phyloP scores from a whole-genome alignment of 1,140 invertebrate genomes.

The Proales similis region DNA sequence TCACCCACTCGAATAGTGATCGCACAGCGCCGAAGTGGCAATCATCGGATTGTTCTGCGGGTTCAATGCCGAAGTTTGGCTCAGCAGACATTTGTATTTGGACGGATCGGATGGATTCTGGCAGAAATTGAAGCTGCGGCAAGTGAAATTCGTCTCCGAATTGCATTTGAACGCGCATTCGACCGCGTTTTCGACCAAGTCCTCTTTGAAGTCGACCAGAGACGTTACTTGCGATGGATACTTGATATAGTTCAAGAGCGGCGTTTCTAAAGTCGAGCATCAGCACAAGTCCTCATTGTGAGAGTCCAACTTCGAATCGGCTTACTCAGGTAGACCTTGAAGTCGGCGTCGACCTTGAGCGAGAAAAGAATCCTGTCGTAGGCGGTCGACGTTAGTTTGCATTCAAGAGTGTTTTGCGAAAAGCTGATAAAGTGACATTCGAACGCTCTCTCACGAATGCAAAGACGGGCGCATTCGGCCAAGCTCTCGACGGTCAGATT shows the following conservation, averaged over 20 bases:
- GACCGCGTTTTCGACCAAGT: background rate
- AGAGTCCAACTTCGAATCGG: too few species aligned
- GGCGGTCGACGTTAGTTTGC: slow-evolving; percentile 15
- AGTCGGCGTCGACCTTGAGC: too few species aligned
- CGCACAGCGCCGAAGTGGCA: slow-evolving; percentile 11
- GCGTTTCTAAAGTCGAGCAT: slow-evolving; percentile 11
- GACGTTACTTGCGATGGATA: slow-evolving; percentile 36
- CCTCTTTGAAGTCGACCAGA: slow-evolving; percentile 7
- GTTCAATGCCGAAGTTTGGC: slow-evolving; percentile 12
- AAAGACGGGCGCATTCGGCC: slow-evolving; percentile 16
- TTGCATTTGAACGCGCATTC: slow-evolving; percentile 24
- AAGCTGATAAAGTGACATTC: slow-evolving; percentile 27
- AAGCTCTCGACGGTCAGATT: too few species aligned
- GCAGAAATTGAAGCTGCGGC: slow-evolving; percentile 30
- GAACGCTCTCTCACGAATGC: slow-evolving; percentile 8
- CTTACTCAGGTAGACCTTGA: too few species aligned
- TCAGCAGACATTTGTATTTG: slow-evolving; percentile 10
- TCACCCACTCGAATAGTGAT: slow-evolving; percentile 28
- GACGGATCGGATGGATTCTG: background rate
- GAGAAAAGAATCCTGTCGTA: too few species aligned
- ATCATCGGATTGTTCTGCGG: slow-evolving; percentile 24
- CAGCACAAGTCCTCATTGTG: slow-evolving; percentile 9
- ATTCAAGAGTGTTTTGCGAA: slow-evolving; percentile 1
- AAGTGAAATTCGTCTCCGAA: slow-evolving; percentile 7
- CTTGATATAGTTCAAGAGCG: slow-evolving; percentile 25